A percentile compares a stretch with the other conserved stretches of the same genome.
Evolutionary conservation across 2,888 invertebrate species (phyloP).

Genomic region (Thyatira batis): DNA sequence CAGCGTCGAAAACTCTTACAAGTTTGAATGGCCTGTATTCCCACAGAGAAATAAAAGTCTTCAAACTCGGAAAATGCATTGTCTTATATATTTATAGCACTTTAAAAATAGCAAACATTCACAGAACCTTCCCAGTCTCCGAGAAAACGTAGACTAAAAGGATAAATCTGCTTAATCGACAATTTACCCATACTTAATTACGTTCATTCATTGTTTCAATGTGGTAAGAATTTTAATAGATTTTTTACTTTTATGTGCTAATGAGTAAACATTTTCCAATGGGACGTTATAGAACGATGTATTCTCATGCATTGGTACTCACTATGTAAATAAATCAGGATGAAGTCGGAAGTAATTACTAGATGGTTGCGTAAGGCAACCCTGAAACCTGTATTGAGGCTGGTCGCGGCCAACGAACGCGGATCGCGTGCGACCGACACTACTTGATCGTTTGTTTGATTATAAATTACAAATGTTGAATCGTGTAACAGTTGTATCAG

Average conservation of each 20-base stretch:
- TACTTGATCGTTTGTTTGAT: slow-evolving; percentile 40
- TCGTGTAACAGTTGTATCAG: slow-evolving; percentile 12
- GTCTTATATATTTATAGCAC: neutral
- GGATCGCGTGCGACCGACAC: slow-evolving; percentile 34
- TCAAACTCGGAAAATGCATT: neutral
- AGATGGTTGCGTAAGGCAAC: slow-evolving; percentile 49
- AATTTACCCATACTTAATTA: neutral
- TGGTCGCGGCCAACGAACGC: slow-evolving; percentile 64
- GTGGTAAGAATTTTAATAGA: neutral
- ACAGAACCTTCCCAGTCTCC: neutral
- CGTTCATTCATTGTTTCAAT: slow-evolving; percentile 1
- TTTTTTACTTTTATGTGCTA: neutral
- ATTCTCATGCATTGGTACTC: slow-evolving; percentile 27
- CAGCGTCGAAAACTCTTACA: neutral
- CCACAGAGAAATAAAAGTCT: neutral
- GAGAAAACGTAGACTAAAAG: neutral
- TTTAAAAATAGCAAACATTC: neutral
- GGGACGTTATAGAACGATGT: slow-evolving; percentile 15
- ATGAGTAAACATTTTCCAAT: slow-evolving; percentile 5
- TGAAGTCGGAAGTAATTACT: slow-evolving; percentile 60
- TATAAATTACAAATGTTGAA: slow-evolving; percentile 15
- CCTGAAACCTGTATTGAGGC: slow-evolving; percentile 58
- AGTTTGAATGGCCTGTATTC: neutral
- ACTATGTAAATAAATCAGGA: slow-evolving; percentile 45
- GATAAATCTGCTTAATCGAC: slow-evolving; percentile 1